These are phyloP conservation scores for Corythornis vintsioides DNA, from an alignment of 2,113 vertebrate species.

Conservation along the genomic window DNA sequence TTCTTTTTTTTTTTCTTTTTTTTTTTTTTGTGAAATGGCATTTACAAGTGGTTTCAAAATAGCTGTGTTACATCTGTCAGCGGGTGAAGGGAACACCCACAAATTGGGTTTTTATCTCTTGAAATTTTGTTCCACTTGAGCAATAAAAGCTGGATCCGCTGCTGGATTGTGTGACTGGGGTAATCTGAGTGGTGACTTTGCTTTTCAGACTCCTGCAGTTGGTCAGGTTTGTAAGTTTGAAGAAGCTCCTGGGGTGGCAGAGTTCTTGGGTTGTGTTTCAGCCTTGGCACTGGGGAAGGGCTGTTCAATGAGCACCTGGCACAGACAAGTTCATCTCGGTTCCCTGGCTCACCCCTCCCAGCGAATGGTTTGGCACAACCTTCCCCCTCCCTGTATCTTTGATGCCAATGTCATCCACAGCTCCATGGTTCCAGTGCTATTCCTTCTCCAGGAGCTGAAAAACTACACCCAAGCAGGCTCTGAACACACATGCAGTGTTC, in stretches of 20 bases:
- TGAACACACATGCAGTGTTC: not conserved
- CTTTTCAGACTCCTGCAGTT: conserved; percentile 51
- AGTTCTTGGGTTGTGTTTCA: conserved; percentile 31
- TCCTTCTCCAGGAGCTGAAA: conserved; percentile 26
- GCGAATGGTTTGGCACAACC: conserved; percentile 45
- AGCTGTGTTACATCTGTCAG: conserved; percentile 75
- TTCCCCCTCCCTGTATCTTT: conserved; percentile 1
- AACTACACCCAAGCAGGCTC: conserved; percentile 15
- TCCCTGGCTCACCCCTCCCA: conserved; percentile 21
- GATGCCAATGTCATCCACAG: conserved; percentile 60
- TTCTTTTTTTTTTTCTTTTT: not conserved
- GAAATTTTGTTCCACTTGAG: conserved; percentile 72
- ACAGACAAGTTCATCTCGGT: conserved; percentile 39
- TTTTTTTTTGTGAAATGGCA: conserved; percentile 43
- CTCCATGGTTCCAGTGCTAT: conserved; percentile 36
- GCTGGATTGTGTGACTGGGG: conserved; percentile 57
- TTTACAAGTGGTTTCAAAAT: conserved; percentile 76
- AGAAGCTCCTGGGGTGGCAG: conserved; percentile 43
- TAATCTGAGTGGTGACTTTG: conserved; percentile 17
- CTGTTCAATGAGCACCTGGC: conserved; percentile 58
- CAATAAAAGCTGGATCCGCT: conserved; percentile 67
- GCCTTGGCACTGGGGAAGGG: not conserved
- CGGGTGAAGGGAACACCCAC: conserved; percentile 73
- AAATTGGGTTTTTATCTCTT: conserved; percentile 74
- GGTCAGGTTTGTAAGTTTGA: conserved; percentile 43